These are phyloP conservation scores for Adelosebastes latens DNA, from an alignment of 2,797 vertebrate genomes.

Conservation along the genomic window DNA sequence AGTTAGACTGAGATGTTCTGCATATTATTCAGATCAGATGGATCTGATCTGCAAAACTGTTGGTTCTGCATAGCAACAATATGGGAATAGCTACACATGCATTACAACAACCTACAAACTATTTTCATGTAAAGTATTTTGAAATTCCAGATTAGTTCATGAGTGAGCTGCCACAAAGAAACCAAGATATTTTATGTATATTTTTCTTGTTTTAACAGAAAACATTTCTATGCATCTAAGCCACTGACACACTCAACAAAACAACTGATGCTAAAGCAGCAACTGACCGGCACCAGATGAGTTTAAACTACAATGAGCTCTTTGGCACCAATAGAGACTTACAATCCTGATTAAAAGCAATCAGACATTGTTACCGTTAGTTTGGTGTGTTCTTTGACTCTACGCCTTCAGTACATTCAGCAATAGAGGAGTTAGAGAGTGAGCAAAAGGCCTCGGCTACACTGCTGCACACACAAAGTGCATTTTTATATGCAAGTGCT, in stretches of 20 bases:
- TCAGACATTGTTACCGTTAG: not conserved
- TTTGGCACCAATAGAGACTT: not conserved
- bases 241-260: not conserved
- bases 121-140: not conserved
- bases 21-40: not conserved
- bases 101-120: not conserved
- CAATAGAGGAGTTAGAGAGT: not conserved
- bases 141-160: not conserved
- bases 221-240: not conserved
- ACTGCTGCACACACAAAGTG: not conserved
- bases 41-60: not conserved
- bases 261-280: not conserved
- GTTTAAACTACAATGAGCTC: not conserved
- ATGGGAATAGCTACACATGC: not conserved
- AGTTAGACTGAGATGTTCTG: not conserved
- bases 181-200: not conserved
- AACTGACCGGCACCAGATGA: not conserved
- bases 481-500: not conserved
- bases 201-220: not conserved
- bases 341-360: not conserved
- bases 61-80: not conserved
- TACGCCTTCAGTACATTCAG: not conserved
- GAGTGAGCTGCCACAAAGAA: not conserved
- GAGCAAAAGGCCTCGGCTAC: slow-evolving; percentile 25
- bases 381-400: not conserved